Evolutionary conservation across 2,113 vertebrate genomes (phyloP).

Genomic region (Acinonyx jubatus): DNA sequence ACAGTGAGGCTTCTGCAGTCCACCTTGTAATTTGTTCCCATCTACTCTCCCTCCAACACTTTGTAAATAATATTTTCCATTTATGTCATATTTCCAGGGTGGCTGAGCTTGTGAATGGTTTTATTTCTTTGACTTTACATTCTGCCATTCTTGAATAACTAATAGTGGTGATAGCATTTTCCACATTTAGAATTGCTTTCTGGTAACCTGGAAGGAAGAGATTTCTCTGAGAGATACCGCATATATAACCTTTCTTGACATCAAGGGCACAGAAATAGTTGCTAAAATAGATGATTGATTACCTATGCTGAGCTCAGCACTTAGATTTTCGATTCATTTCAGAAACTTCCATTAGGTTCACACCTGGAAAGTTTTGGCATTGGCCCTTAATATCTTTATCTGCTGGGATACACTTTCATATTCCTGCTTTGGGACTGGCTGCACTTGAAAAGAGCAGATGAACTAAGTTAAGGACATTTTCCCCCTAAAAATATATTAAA

Average conservation of each 20-base stretch:
- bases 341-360: neutral
- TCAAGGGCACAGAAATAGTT: constrained; percentile 48
- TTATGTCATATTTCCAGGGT: neutral
- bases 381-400: neutral
- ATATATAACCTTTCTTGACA: constrained; percentile 10
- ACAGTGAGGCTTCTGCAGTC: neutral
- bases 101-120: neutral
- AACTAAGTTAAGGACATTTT: neutral
- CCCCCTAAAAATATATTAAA: constrained; percentile 10
- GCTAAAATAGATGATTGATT: constrained; percentile 45
- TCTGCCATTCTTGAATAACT: neutral
- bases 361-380: neutral
- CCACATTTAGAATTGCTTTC: constrained; percentile 43
- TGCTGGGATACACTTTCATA: neutral
- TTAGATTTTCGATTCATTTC: constrained; percentile 20
- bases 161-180: neutral
- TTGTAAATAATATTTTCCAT: neutral
- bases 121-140: constrained; percentile 24
- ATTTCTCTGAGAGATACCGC: neutral
- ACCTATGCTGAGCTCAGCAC: neutral
- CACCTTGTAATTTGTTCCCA: neutral
- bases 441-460: neutral
- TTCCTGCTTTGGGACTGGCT: neutral
- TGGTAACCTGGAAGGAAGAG: neutral
- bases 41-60: neutral